Conservation (phyloP, 2,797 vertebrate genomes). For the Caiman crocodilus region DNA sequence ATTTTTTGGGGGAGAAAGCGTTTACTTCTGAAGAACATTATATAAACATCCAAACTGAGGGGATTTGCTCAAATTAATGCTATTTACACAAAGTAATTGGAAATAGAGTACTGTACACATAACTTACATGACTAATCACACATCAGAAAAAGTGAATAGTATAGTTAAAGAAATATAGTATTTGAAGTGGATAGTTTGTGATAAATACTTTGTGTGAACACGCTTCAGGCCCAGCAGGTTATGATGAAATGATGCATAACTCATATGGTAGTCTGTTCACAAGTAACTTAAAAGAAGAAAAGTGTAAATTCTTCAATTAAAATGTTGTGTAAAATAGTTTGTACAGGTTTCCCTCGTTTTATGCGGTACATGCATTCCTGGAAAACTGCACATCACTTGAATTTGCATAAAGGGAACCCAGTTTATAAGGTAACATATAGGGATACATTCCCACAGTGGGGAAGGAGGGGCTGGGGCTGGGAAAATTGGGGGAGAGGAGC, state of each 20-base stretch:
- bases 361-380: too few relatives aligned
- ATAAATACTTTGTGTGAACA: too few relatives aligned
- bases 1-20: not conserved
- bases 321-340: not conserved
- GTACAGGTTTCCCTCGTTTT: not conserved
- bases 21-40: not conserved
- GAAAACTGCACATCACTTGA: too few relatives aligned
- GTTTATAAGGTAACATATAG: too few relatives aligned
- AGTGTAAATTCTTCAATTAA: not conserved
- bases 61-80: not conserved
- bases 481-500: too few relatives aligned
- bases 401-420: not conserved
- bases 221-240: too few relatives aligned
- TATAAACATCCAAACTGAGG: not conserved
- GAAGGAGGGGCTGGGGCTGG: too few relatives aligned
- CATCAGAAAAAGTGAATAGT: slow-evolving; percentile 8
- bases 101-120: not conserved
- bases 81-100: not conserved
- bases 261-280: not conserved
- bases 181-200: not conserved
- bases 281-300: not conserved
- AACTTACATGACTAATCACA: not conserved
- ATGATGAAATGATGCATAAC: slow-evolving; percentile 14
- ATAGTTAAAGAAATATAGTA: not conserved
- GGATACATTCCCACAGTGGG: too few relatives aligned